Evolutionary conservation across 2,888 invertebrate genomes (phyloP).

Genomic region (Drosophila neutralis): DNA sequence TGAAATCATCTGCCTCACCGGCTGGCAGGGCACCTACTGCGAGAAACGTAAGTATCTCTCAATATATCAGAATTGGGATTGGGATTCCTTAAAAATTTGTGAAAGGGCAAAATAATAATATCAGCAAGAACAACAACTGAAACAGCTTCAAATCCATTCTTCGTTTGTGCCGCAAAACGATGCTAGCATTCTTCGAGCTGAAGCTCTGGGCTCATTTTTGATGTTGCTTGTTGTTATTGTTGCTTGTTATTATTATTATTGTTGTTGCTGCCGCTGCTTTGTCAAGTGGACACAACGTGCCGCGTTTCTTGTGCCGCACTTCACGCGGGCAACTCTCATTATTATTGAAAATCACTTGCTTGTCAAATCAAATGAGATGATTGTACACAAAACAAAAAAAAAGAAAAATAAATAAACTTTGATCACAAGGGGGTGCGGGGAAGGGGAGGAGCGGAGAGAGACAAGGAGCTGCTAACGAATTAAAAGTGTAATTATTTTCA

Average conservation of each 20-base stretch:
- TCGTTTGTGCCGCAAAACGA: constrained; percentile 27
- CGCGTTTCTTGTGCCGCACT: constrained; percentile 52
- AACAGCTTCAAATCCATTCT: constrained; percentile 35
- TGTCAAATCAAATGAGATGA: constrained; percentile 81
- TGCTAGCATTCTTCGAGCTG: constrained; percentile 58
- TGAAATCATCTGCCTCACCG: constrained; percentile 94
- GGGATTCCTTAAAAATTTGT: neutral
- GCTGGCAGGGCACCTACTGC: constrained; percentile 98
- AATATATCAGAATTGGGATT: constrained; percentile 1
- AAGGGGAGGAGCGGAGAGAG: neutral
- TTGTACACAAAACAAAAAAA: constrained; percentile 66
- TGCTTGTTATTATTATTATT: constrained; percentile 22
- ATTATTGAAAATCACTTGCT: constrained; percentile 81
- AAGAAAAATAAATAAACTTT: constrained; percentile 15
- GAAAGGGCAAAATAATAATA: constrained; percentile 17
- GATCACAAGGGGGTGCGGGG: neutral
- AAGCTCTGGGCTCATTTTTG: constrained; percentile 57
- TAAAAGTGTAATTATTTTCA: constrained; percentile 78
- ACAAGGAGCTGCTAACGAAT: constrained; percentile 70
- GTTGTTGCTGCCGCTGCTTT: constrained; percentile 32
- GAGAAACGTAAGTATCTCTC: constrained; percentile 91
- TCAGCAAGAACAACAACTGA: constrained; percentile 1
- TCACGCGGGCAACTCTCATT: constrained; percentile 72
- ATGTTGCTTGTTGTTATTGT: constrained; percentile 48
- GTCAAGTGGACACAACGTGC: constrained; percentile 63